Conservation (phyloP, 2,113 vertebrate species). For the Cromileptes altivelis region DNA sequence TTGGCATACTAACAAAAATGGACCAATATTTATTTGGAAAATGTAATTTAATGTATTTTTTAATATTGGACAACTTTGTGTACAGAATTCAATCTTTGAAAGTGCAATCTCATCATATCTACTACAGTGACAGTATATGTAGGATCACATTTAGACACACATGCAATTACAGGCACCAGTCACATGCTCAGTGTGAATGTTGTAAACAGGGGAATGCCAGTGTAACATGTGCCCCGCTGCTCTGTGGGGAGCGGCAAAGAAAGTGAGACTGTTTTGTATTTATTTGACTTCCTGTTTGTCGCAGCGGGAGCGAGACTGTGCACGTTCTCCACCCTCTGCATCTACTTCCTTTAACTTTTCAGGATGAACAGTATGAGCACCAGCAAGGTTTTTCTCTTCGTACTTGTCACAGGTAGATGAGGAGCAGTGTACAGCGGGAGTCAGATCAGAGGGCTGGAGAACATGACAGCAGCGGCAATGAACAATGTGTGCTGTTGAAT, state of each 20-base stretch:
- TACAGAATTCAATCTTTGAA: slow-evolving; percentile 60
- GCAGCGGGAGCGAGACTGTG: background rate
- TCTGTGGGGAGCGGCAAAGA: slow-evolving; percentile 9
- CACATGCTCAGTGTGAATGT: slow-evolving; percentile 39
- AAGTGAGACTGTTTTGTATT: slow-evolving; percentile 46
- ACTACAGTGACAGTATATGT: slow-evolving; percentile 20
- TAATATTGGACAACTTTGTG: slow-evolving; percentile 52
- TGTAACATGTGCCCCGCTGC: slow-evolving; percentile 21
- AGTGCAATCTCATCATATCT: slow-evolving; percentile 68
- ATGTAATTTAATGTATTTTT: slow-evolving; percentile 71
- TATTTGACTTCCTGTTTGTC: slow-evolving; percentile 57
- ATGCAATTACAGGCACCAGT: slow-evolving; percentile 33
- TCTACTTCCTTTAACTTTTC: background rate
- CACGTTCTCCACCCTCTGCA: slow-evolving; percentile 23
- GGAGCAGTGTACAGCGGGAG: background rate
- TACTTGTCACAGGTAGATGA: background rate
- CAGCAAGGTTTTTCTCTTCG: background rate
- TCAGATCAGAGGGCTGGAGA: slow-evolving; percentile 33
- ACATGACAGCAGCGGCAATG: background rate
- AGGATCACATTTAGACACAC: slow-evolving; percentile 23
- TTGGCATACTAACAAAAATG: slow-evolving; percentile 52
- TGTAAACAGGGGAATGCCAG: background rate
- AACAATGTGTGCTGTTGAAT: slow-evolving; percentile 47
- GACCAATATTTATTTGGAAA: slow-evolving; percentile 79
- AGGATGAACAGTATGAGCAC: background rate